Base-by-base conservation (phyloP, 1,140 invertebrate genomes). In the Caenorhabditis tropicalis region DNA sequence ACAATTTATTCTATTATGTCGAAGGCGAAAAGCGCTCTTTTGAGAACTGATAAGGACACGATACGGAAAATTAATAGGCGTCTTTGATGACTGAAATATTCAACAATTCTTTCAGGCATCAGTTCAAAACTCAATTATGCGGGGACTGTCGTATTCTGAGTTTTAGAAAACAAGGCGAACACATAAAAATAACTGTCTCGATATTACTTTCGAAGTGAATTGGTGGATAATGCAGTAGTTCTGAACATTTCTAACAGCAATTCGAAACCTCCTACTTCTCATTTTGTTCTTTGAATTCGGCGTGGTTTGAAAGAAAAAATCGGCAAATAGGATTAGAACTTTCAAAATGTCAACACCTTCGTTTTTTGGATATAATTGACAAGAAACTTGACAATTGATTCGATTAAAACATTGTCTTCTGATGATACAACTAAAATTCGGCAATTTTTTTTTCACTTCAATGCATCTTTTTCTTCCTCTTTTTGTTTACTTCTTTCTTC, bases 101-200 rank as follows among this genome's bases (percentile, higher is more conserved):
- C 15, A 2, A 43, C 43, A 43, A 0, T 10, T 9, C 1, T 51
- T 27, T 27, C 0, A 9, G 27, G 21, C 24, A 24, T 74, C 9
- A 74, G 65, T 74, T 15, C 65, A 74, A 74, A 74, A 74, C 36
- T 46, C 65, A 74, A 74, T 27, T 36, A 39, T n/a, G 49, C 49
- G 21, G 21, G 21, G 49, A n/a, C 16, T 4, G n/a, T n/a, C n/a
- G n/a, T n/a, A n/a, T n/a, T n/a, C n/a, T n/a, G n/a, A n/a, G n/a
- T n/a, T n/a, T n/a, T n/a, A n/a, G n/a, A n/a, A n/a, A n/a, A n/a
- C n/a, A n/a, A n/a, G n/a, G n/a, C n/a, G n/a, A n/a, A n/a, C n/a
- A n/a, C n/a, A n/a, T n/a, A n/a, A n/a, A n/a, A n/a, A n/a, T n/a
- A n/a, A n/a, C n/a, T n/a, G n/a, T n/a, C n/a, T n/a, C n/a, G n/a